Evolutionary conservation across 2,888 invertebrate genomes (phyloP), one percentile per base, ranked within the genome.

Genomic region (Pterobdella sp.): DNA sequence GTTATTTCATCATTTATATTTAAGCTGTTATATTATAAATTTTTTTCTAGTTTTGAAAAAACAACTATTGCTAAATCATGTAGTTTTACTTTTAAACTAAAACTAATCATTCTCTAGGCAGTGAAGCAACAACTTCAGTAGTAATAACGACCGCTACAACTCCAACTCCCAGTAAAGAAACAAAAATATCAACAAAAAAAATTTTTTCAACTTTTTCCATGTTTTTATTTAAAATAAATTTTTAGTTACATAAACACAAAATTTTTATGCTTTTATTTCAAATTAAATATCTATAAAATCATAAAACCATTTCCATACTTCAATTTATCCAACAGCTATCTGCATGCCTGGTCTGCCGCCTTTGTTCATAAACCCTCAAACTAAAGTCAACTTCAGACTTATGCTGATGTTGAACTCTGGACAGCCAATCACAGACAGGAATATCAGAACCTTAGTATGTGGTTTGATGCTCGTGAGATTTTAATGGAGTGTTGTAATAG

Each of bases 371-470:
- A 52, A 52, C 32, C 37, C 49, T 22, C 42, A 42, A 32, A 49
- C 69, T 22, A 1, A 26, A 34, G 49, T 49, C 49, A 69, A 69
- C 52, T 49, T 69, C 32, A n/a, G 69, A 14, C 26, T 69, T 7
- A 29, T 69, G 26, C 69, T 69, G 29, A 37, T 4, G 31, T 49
- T 69, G 49, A 26, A 49, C n/a, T 69, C 69, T 49, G 52, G 52
- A 29, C 49, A 69, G 34, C 69, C 69, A 31, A 49, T 69, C 32
- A 69, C 52, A 32, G 69, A 69, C 69, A 42, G 42, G 49, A 49
- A n/a, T 52, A n/a, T 69, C 52, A 69, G 52, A 32, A 49, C 37
- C 32, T 32, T 69, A 52, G 69, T 69, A 31, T 14, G 35, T 34
- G 66, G 29, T 34, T 56, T 22, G 60, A 4, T 56, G 14, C n/a